Conservation (phyloP, 2,113 vertebrate genomes). For the Chrysochloris asiatica region DNA sequence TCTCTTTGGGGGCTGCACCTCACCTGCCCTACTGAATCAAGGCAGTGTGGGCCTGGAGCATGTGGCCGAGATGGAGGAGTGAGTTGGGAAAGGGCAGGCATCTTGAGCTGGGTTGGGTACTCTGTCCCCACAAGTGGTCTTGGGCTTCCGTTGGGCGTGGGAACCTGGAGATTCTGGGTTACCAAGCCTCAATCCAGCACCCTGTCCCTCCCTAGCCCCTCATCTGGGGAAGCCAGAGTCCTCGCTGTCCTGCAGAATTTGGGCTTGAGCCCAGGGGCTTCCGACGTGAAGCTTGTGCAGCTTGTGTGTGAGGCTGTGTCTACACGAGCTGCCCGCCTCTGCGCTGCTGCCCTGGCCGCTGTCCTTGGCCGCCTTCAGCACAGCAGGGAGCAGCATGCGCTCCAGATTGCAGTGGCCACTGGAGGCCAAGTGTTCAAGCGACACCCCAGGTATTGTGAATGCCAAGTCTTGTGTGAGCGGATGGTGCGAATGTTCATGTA, state of each 20-base stretch:
- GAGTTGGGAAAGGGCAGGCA: slow-evolving; percentile 52
- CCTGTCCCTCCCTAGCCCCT: neutral
- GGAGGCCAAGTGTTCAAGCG: slow-evolving; percentile 84
- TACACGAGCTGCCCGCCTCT: slow-evolving; percentile 84
- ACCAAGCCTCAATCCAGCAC: neutral
- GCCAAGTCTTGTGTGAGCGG: neutral
- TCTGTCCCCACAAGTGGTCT: fast-evolving
- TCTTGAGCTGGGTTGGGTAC: neutral
- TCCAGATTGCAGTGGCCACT: slow-evolving; percentile 85
- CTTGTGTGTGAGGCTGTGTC: slow-evolving; percentile 84
- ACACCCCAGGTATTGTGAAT: slow-evolving; percentile 83
- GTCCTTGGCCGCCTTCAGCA: slow-evolving; percentile 84
- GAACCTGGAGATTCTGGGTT: neutral
- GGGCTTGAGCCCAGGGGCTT: slow-evolving; percentile 76
- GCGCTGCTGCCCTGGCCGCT: slow-evolving; percentile 86
- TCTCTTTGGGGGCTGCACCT: slow-evolving; percentile 80
- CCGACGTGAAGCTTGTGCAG: slow-evolving; percentile 83
- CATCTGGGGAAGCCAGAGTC: slow-evolving; percentile 47
- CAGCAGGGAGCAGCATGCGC: slow-evolving; percentile 72
- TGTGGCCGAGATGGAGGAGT: slow-evolving; percentile 88
- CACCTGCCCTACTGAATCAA: slow-evolving; percentile 66
- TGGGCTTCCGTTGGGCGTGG: fast-evolving
- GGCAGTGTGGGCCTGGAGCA: slow-evolving; percentile 81
- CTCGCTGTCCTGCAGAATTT: slow-evolving; percentile 77
- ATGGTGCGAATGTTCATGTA: neutral